phyloP scores from a whole-genome alignment of 2,888 invertebrate genomes.

The Thyatira batis region DNA sequence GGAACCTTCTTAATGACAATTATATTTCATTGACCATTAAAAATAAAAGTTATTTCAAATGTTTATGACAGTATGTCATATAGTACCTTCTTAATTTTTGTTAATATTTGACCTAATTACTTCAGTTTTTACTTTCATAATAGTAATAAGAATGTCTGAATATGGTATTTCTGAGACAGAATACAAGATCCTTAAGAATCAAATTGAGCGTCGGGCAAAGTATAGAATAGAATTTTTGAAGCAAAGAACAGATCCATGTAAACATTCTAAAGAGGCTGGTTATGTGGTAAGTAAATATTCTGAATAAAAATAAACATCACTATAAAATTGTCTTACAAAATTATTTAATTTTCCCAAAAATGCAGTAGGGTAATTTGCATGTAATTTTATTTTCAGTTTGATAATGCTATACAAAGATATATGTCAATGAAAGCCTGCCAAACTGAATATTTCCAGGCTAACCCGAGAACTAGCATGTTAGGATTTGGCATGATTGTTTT shows the following conservation, averaged over 20 bases:
- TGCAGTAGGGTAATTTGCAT: conserved; percentile 2
- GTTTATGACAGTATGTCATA: not conserved
- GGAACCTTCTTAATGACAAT: not conserved
- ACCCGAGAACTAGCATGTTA: conserved; percentile 67
- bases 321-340: not conserved
- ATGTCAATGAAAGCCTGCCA: conserved; percentile 84
- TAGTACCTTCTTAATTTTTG: not conserved
- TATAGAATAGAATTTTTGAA: conserved; percentile 87
- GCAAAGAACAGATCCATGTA: conserved; percentile 85
- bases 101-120: not conserved
- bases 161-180: conserved; percentile 78
- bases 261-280: conserved; percentile 85
- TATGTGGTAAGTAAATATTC: conserved; percentile 84
- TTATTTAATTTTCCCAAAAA: not conserved
- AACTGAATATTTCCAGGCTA: conserved; percentile 85
- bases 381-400: conserved; percentile 85
- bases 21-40: too few relatives aligned
- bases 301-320: not conserved
- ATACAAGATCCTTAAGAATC: conserved; percentile 79
- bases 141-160: conserved; percentile 49
- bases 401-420: conserved; percentile 87
- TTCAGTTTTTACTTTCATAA: too few relatives aligned
- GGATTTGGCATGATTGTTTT: conserved; percentile 71
- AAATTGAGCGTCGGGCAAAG: conserved; percentile 80
- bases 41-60: not conserved